Evolutionary conservation across 2,888 invertebrate genomes (phyloP), one percentile per base, ranked within the genome.

Genomic region (Phalera bucephala): DNA sequence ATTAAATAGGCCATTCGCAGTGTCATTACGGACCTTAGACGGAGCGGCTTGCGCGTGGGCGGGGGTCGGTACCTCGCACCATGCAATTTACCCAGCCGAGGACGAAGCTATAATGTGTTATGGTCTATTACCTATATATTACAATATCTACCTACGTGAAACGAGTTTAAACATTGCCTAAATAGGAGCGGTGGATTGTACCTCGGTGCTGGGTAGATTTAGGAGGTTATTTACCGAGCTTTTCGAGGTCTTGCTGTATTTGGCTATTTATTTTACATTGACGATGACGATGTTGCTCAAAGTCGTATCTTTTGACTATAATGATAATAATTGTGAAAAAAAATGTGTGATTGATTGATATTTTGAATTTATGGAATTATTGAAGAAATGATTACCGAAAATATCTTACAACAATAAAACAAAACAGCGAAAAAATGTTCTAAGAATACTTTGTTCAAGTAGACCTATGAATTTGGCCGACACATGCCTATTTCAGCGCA

Each of bases 41-140:
- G 40, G 46, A 47, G 41, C 30, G 37, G 45, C 36, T n/a, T n/a
- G 32, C 30, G 35, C 49, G 70, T 72, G 67, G 72, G 74, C 63
- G 70, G 48, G 50, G 61, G 60, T 65, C 52, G 46, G 34, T 39
- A 40, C 42, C 42, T 34, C 36, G 44, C 48, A 61, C 66, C 61
- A 57, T 68, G 67, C 74, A 72, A 76, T 76, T 72, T 74, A 69
- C 67, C 63, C 44, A 48, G 52, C 41, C 53, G 55, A 70, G 57
- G 52, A 56, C 57, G 59, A 60, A n/a, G n/a, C n/a, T n/a, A n/a
- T n/a, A n/a, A n/a, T n/a, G n/a, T n/a, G n/a, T n/a, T n/a, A n/a
- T n/a, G n/a, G n/a, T n/a, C 59, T 51, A 63, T 65, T 61, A 58
- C 52, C 37, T 40, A 48, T 55, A 52, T 55, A 50, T 49, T 54